Conservation (phyloP, 2,113 vertebrate species). For the Equus quagga region DNA sequence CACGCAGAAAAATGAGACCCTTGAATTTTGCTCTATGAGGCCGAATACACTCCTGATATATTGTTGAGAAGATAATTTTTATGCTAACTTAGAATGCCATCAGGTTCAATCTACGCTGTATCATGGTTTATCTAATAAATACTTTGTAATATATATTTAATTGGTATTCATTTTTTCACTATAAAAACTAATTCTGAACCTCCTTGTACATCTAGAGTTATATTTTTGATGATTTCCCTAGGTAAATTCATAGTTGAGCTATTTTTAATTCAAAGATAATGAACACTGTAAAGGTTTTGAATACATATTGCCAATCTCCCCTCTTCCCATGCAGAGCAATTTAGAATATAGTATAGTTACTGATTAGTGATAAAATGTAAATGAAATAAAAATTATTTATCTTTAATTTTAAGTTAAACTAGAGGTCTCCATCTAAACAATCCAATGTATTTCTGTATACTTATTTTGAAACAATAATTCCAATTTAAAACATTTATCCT, state of each 20-base stretch:
- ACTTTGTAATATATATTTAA: neutral
- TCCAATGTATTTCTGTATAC: neutral
- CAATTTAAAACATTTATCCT: constrained; percentile 13
- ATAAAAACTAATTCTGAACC: neutral
- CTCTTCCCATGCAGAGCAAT: neutral
- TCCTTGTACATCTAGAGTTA: neutral
- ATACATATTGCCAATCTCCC: neutral
- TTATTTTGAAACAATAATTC: neutral
- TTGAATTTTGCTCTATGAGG: neutral
- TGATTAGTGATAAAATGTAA: neutral
- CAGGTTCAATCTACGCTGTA: neutral
- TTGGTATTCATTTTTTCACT: neutral
- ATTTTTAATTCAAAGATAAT: constrained; percentile 30
- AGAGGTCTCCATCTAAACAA: neutral
- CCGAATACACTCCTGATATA: neutral
- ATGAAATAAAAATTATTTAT: constrained; percentile 26
- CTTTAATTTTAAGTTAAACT: neutral
- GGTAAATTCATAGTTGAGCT: neutral
- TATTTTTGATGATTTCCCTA: neutral
- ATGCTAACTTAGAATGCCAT: neutral
- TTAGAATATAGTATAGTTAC: neutral
- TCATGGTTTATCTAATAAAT: neutral
- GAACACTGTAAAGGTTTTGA: neutral
- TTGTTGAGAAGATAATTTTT: neutral
- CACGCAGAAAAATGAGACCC: neutral